Conservation (phyloP, 2,113 vertebrate species). For the Echinops telfairi region DNA sequence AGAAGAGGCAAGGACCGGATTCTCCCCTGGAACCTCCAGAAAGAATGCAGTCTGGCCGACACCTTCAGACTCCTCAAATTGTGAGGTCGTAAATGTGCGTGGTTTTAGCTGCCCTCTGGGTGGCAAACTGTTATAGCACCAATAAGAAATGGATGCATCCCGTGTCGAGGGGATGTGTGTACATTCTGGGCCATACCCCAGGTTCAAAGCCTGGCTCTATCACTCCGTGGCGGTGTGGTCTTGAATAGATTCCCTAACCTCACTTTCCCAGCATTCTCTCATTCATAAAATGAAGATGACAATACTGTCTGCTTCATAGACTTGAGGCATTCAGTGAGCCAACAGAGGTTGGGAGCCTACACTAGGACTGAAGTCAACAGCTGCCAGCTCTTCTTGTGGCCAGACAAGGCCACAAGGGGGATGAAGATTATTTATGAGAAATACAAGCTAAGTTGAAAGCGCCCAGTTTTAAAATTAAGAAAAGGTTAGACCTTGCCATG, state of each 20-base stretch:
- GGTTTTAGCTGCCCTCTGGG: background rate
- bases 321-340: no score
- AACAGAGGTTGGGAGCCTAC: background rate
- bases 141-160: background rate
- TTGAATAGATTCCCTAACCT: background rate
- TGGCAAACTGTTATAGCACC: background rate
- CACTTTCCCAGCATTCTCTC: background rate
- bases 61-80: background rate
- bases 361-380: background rate
- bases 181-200: background rate
- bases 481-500: background rate
- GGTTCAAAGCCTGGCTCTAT: background rate
- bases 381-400: background rate
- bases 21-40: background rate
- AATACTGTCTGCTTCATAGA: background rate
- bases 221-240: background rate
- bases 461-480: slow-evolving; percentile 8
- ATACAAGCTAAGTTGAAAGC: slow-evolving; percentile 26
- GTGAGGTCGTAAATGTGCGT: background rate
- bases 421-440: background rate
- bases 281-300: background rate
- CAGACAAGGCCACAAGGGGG: no score
- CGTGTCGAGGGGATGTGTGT: background rate
- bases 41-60: background rate
- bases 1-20: background rate